A percentile compares a stretch with the other conserved stretches of the same genome.
Evolutionary conservation across 2,888 invertebrate species (phyloP).

Genomic region (Drosophila fulvimacula): DNA sequence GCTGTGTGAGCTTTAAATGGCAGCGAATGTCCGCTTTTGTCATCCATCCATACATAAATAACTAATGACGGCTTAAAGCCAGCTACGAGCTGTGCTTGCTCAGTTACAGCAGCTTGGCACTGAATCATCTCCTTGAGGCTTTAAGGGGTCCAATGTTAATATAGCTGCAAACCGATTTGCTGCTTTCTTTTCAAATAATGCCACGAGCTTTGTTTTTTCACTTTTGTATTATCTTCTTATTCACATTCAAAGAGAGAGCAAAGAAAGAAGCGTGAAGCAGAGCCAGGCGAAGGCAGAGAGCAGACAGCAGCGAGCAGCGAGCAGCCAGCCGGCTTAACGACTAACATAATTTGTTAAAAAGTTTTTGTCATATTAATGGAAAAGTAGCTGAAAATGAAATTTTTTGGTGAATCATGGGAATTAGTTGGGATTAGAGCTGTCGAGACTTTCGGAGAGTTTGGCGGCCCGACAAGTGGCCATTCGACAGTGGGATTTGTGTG

Average conservation of each 20-base stretch:
- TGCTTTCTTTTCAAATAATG: not conserved
- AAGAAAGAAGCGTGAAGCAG: not conserved
- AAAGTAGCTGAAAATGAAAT: slow-evolving; percentile 66
- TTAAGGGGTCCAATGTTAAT: not conserved
- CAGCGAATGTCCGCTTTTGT: slow-evolving; percentile 7
- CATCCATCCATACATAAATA: slow-evolving; percentile 53
- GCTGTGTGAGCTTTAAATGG: slow-evolving; percentile 64
- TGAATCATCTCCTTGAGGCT: not conserved
- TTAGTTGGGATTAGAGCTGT: slow-evolving; percentile 67
- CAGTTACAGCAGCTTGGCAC: not conserved
- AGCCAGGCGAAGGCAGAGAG: slow-evolving; percentile 8
- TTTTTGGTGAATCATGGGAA: slow-evolving; percentile 62
- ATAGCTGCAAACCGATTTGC: slow-evolving; percentile 1
- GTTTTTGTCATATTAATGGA: slow-evolving; percentile 78
- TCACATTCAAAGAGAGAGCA: slow-evolving; percentile 8
- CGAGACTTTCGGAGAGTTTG: slow-evolving; percentile 24
- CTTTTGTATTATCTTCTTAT: slow-evolving; percentile 5
- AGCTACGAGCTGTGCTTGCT: slow-evolving; percentile 41
- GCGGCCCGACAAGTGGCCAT: slow-evolving; percentile 35
- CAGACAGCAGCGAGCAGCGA: not conserved
- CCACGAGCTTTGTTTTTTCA: not conserved
- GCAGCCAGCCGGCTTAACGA: slow-evolving; percentile 40
- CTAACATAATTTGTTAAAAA: slow-evolving; percentile 78
- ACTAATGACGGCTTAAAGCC: slow-evolving; percentile 50
- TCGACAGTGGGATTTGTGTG: slow-evolving; percentile 59